phyloP scores from a whole-genome alignment of 2,888 invertebrate species.

The Vesta saturnalis region DNA sequence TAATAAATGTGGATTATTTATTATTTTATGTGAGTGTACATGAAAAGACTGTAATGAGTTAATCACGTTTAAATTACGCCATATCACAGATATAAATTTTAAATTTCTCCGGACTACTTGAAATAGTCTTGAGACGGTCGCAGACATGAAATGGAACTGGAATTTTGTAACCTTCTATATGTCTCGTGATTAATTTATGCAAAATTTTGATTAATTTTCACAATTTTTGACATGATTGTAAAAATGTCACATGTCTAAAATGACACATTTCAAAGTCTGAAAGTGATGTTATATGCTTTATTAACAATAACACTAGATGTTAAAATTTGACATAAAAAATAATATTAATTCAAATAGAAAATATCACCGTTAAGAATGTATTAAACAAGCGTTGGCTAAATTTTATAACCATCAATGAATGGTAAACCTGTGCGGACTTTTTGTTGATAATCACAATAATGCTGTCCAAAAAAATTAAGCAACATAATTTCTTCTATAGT shows the following conservation, averaged over 20 bases:
- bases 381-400: constrained; percentile 51
- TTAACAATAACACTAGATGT: neutral
- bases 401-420: constrained; percentile 80
- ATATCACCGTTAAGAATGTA: constrained; percentile 26
- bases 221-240: neutral
- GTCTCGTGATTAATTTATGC: neutral
- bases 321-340: neutral
- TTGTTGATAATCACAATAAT: constrained; percentile 87
- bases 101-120: constrained; percentile 1
- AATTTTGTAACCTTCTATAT: no score
- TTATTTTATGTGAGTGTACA: neutral
- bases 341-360: constrained; percentile 10
- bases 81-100: constrained; percentile 8
- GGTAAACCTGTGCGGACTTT: constrained; percentile 88
- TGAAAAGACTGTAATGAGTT: neutral
- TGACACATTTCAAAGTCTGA: no score
- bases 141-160: constrained; percentile 30
- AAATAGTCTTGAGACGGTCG: constrained; percentile 13
- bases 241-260: no score
- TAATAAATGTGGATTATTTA: neutral
- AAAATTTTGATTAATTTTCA: neutral
- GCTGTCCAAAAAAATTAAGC: constrained; percentile 89
- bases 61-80: constrained; percentile 16
- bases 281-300: no score
- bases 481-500: constrained; percentile 89